Percentiles rank a stretch among this genome's conserved stretches.
Evolutionary conservation across 2,888 invertebrate genomes (phyloP).

Genomic region (Pseudoips prasinana): DNA sequence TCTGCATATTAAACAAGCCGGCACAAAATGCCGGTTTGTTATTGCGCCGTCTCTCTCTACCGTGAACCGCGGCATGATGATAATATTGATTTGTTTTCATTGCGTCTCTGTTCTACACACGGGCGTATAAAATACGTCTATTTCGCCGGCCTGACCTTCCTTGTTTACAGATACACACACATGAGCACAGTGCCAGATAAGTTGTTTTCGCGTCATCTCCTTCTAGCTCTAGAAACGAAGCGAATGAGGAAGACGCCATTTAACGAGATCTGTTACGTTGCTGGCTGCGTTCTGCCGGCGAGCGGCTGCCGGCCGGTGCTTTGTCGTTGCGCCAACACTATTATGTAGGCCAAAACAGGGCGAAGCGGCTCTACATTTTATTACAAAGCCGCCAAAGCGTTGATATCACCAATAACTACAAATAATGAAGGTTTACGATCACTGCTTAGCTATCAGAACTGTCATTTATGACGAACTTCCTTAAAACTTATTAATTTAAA

Average conservation of each 20-base stretch:
- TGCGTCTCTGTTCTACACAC: conserved; percentile 72
- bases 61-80: conserved; percentile 66
- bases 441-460: too few species aligned
- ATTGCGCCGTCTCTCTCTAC: conserved; percentile 73
- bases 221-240: conserved; percentile 60
- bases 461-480: too few species aligned
- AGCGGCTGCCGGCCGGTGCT: conserved; percentile 44
- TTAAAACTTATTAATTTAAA: too few species aligned
- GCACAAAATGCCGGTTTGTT: conserved; percentile 78
- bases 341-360: conserved; percentile 36
- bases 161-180: conserved; percentile 62
- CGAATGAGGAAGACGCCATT: conserved; percentile 56
- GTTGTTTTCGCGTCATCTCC: conserved; percentile 77
- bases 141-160: conserved; percentile 73
- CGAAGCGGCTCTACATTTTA: conserved; percentile 1
- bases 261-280: conserved; percentile 38
- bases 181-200: conserved; percentile 50
- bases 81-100: conserved; percentile 82
- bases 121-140: conserved; percentile 52
- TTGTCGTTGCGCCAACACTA: conserved; percentile 24
- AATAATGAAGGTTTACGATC: not conserved
- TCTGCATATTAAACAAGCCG: conserved; percentile 50
- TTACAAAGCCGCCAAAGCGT: conserved; percentile 1
- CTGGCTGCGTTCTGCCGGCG: conserved; percentile 38
- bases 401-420: too few species aligned